These are phyloP conservation scores for Triplophysa siluroides DNA, from an alignment of 2,113 vertebrate species.

Conservation along the genomic window DNA sequence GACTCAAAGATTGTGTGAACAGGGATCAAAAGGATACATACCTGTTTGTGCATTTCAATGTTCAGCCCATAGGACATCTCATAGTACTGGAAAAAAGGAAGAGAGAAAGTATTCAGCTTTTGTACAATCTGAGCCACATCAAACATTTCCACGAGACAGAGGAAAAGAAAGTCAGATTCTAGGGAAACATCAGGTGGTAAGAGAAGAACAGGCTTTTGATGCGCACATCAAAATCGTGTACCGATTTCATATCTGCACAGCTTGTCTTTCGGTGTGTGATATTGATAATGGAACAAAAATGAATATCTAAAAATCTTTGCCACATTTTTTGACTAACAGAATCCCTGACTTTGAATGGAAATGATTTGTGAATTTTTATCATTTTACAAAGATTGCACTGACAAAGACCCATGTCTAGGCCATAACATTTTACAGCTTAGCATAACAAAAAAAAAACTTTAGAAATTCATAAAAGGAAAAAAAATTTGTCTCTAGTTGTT, in stretches of 20 bases:
- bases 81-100: constrained; percentile 83
- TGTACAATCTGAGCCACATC: constrained; percentile 34
- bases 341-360: too few species aligned
- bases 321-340: too few species aligned
- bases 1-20: constrained; percentile 29
- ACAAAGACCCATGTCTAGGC: background rate
- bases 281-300: constrained; percentile 12
- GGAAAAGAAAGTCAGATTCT: constrained; percentile 21
- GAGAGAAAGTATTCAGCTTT: constrained; percentile 18
- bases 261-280: constrained; percentile 1
- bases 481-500: too few species aligned
- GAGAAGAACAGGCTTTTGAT: constrained; percentile 48
- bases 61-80: constrained; percentile 99
- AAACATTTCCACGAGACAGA: constrained; percentile 38
- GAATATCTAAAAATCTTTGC: background rate
- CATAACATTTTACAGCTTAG: too few species aligned
- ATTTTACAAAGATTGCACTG: too few species aligned
- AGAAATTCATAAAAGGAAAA: too few species aligned
- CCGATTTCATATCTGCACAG: constrained; percentile 31
- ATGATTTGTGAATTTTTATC: too few species aligned
- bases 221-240: constrained; percentile 46
- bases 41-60: constrained; percentile 99
- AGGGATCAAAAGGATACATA: constrained; percentile 61
- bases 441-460: background rate
- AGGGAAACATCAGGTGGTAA: constrained; percentile 29